phyloP scores from a whole-genome alignment of 2,797 vertebrate species.

The Pristis pectinata region DNA sequence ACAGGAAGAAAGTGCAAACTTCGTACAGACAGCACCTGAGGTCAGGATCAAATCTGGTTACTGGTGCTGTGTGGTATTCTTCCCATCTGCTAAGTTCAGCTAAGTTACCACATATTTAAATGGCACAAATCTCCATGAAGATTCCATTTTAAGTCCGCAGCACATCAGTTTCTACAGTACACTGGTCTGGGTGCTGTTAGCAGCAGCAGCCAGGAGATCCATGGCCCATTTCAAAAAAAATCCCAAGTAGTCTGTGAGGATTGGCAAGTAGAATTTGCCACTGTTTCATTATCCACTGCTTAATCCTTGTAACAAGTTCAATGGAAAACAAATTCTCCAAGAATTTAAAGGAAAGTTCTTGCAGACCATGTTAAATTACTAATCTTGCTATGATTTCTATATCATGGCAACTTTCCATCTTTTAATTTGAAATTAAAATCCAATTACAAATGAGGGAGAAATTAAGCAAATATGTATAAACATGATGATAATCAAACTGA shows the following conservation, averaged over 20 bases:
- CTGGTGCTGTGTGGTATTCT: too few species aligned
- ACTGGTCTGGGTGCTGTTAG: neutral
- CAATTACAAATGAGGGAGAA: neutral
- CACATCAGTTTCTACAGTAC: neutral
- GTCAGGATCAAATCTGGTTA: too few species aligned
- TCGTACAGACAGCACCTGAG: too few species aligned
- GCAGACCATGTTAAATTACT: too few species aligned
- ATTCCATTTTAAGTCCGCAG: neutral
- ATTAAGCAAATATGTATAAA: neutral
- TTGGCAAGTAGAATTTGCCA: neutral
- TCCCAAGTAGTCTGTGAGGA: neutral
- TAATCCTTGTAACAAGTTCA: neutral
- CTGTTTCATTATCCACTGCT: neutral
- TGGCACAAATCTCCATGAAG: neutral
- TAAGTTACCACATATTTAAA: neutral
- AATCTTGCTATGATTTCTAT: neutral
- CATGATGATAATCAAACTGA: neutral
- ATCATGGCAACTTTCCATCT: neutral
- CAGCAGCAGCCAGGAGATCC: neutral
- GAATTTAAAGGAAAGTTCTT: too few species aligned
- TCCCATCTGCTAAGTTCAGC: neutral
- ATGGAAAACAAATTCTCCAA: neutral
- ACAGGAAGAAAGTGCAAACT: too few species aligned
- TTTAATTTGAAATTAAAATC: neutral
- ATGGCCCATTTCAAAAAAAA: neutral